These are phyloP conservation scores for Xenus cinereus DNA, from an alignment of 2,113 vertebrate genomes.

Conservation along the genomic window DNA sequence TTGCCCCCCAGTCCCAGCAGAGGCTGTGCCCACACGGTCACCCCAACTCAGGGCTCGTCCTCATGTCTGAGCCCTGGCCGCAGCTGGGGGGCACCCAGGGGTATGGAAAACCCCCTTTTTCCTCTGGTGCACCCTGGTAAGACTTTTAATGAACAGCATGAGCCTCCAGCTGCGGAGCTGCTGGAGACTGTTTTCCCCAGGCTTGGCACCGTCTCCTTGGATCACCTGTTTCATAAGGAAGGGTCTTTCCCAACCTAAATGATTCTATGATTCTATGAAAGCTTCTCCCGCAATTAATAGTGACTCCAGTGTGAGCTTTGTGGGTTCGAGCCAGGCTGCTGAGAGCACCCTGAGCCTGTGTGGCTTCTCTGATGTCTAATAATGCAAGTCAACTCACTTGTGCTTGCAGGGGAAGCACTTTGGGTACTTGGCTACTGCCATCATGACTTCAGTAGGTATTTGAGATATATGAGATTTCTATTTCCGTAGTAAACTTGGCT, in stretches of 20 bases:
- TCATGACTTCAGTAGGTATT: neutral
- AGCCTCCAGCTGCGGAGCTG: neutral
- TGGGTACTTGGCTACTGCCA: neutral
- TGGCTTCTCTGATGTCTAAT: neutral
- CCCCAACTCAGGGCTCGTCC: rapidly evolving
- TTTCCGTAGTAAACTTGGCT: neutral
- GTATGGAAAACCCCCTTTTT: neutral
- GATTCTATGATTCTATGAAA: too few species aligned
- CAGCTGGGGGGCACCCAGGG: neutral
- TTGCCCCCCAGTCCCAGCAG: neutral
- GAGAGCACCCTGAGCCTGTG: neutral
- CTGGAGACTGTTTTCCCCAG: neutral
- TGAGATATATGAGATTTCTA: neutral
- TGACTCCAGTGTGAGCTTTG: neutral
- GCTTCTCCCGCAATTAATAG: neutral
- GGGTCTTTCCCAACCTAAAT: too few species aligned
- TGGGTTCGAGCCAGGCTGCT: neutral
- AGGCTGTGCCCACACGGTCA: neutral
- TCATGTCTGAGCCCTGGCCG: rapidly evolving
- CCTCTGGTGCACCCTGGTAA: neutral
- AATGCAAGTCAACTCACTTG: neutral
- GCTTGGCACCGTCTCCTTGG: neutral
- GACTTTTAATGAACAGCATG: neutral
- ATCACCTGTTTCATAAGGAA: neutral
- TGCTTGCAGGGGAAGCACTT: neutral